Conservation (phyloP, 92 coral and sea anemone species). For the Meandrina meandrites region DNA sequence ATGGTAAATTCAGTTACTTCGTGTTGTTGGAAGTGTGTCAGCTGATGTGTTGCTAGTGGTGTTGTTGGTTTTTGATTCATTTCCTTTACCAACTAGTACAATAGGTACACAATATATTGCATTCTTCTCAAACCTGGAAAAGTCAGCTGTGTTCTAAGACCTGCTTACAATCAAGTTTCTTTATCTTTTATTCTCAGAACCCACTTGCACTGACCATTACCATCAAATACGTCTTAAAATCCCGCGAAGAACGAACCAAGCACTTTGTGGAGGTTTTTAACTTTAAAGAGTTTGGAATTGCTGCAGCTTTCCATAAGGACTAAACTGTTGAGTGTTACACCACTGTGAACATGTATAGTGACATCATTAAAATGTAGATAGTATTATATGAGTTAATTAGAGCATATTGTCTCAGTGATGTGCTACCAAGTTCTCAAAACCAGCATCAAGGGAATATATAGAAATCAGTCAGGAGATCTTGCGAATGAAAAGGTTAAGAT, state of each 20-base stretch:
- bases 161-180: not conserved
- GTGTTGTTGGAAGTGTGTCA: no score
- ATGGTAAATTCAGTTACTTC: no score
- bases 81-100: not conserved
- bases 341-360: not conserved
- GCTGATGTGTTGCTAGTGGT: no score
- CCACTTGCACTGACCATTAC: constrained; percentile 84
- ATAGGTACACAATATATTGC: no score
- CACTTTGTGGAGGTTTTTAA: constrained; percentile 81
- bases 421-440: no score
- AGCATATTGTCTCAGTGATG: no score
- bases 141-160: no score
- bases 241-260: constrained; percentile 47
- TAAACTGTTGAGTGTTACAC: not conserved
- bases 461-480: not conserved
- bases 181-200: constrained; percentile 47
- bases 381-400: not conserved
- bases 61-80: not conserved
- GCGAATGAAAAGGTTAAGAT: not conserved
- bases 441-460: no score
- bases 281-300: constrained; percentile 88
- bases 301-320: constrained; percentile 59
- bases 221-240: constrained; percentile 57
- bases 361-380: not conserved
- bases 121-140: no score